These are phyloP conservation scores for Brachypteracias leptosomus DNA, from an alignment of 2,113 vertebrate genomes.

Conservation along the genomic window DNA sequence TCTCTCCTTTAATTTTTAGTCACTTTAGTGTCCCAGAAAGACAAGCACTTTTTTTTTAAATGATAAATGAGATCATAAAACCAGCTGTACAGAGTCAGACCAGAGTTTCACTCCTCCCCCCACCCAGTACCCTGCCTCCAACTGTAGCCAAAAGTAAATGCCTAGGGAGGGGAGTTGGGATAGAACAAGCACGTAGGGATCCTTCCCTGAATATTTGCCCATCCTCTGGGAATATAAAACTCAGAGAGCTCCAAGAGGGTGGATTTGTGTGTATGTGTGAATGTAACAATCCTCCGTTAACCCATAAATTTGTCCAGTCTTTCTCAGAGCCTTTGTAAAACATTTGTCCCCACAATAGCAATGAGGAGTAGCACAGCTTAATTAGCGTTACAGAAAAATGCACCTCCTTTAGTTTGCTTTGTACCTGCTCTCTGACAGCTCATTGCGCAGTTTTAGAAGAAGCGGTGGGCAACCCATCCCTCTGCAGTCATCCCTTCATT, in stretches of 20 bases:
- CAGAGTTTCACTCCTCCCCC: background rate
- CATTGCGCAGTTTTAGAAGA: background rate
- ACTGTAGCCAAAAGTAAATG: background rate
- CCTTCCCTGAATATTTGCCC: background rate
- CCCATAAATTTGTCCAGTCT: background rate
- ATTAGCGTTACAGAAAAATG: background rate
- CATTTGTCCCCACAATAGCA: background rate
- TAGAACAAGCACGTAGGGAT: background rate
- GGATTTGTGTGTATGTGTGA: background rate
- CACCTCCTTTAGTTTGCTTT: background rate
- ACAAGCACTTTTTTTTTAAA: background rate
- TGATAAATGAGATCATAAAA: background rate
- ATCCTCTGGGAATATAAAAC: background rate
- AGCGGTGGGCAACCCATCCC: background rate
- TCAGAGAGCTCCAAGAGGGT: background rate
- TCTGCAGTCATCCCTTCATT: background rate
- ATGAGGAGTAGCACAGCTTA: background rate
- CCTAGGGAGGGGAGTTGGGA: background rate
- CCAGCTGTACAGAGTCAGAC: background rate
- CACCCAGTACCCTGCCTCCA: background rate
- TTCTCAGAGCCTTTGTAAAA: background rate
- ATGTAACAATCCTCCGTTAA: background rate
- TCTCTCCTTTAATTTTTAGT: background rate
- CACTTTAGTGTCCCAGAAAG: background rate
- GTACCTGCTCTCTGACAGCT: background rate